Conservation (phyloP, 2,113 vertebrate genomes). For the Myiagra hebetior region DNA sequence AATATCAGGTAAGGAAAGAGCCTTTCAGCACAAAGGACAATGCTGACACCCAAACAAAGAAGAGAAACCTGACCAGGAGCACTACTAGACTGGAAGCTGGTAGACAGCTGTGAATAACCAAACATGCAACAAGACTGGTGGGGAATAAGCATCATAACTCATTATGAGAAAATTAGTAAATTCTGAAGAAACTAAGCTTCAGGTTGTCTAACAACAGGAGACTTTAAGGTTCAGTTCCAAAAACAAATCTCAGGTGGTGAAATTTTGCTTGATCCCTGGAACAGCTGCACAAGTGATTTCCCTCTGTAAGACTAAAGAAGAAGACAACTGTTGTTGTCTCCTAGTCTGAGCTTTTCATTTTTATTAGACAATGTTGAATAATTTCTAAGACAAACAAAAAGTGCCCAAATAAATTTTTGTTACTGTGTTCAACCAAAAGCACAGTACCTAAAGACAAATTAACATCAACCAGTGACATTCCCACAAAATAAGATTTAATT, state of each 20-base stretch:
- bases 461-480: constrained; percentile 5
- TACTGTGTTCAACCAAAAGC: not conserved
- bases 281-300: not conserved
- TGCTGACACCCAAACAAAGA: not conserved
- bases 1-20: not conserved
- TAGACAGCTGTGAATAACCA: not conserved
- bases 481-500: constrained; percentile 34
- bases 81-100: not conserved
- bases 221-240: not conserved
- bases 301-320: not conserved
- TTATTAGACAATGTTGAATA: not conserved
- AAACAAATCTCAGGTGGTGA: not conserved
- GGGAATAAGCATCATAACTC: not conserved
- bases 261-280: not conserved
- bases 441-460: constrained; percentile 32
- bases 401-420: not conserved
- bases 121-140: not conserved
- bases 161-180: not conserved
- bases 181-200: not conserved
- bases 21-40: not conserved
- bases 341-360: not conserved
- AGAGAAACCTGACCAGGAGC: not conserved
- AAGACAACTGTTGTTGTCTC: not conserved
- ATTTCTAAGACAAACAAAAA: not conserved
- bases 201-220: not conserved